Conservation (phyloP, 2,113 vertebrate species). For the Paraplagusia blochii region DNA sequence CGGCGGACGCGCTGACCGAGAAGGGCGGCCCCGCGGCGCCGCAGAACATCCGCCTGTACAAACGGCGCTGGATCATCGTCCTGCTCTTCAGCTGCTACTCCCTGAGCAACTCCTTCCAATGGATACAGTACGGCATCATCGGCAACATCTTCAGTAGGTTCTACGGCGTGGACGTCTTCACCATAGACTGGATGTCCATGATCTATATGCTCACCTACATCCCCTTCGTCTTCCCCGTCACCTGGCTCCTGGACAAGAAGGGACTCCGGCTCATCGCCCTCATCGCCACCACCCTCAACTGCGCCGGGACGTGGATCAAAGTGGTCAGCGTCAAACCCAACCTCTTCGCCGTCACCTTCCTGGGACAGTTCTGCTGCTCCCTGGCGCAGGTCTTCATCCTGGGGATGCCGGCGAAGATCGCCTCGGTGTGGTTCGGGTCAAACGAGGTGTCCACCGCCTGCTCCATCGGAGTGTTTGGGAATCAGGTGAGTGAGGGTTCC, state of each 20-base stretch:
- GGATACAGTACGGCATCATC: conserved; percentile 94
- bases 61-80: conserved; percentile 84
- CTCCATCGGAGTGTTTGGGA: conserved; percentile 93
- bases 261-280: conserved; percentile 88
- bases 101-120: conserved; percentile 92
- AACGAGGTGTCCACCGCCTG: conserved; percentile 93
- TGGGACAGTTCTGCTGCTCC: conserved; percentile 87
- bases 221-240: conserved; percentile 90
- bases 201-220: conserved; percentile 94
- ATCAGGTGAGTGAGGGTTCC: conserved; percentile 80
- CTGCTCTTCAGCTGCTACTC: conserved; percentile 91
- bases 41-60: conserved; percentile 73
- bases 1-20: not conserved
- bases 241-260: conserved; percentile 90
- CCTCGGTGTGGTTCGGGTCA: conserved; percentile 94
- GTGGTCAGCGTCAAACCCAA: conserved; percentile 82
- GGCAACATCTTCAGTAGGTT: conserved; percentile 85
- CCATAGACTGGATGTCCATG: conserved; percentile 97
- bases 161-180: conserved; percentile 82
- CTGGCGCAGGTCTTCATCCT: conserved; percentile 94
- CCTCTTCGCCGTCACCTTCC: conserved; percentile 84
- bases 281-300: conserved; percentile 84
- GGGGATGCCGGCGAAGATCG: conserved; percentile 91
- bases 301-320: conserved; percentile 92
- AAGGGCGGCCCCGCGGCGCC: not conserved